phyloP scores from a whole-genome alignment of 2,113 vertebrate species.

The Protobothrops mucrosquamatus region DNA sequence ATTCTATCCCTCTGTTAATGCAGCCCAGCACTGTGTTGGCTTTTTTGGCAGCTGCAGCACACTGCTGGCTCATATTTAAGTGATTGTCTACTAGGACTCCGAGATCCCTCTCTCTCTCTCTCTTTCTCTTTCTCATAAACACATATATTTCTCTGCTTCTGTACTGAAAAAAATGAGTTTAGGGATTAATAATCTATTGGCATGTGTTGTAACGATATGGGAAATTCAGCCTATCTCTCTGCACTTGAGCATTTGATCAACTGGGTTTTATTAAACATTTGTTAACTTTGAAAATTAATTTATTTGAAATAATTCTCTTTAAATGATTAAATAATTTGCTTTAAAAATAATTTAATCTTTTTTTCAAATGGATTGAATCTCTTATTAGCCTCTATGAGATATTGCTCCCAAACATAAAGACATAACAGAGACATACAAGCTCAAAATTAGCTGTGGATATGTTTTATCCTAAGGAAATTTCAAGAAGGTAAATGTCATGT shows the following conservation, averaged over 20 bases:
- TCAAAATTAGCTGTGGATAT: conserved; percentile 43
- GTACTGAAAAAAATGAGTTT: conserved; percentile 24
- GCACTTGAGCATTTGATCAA: conserved; percentile 27
- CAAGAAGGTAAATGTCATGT: conserved; percentile 41
- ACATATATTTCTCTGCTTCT: neutral
- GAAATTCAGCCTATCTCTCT: conserved; percentile 1
- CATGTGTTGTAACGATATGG: conserved; percentile 15
- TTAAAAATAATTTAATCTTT: neutral
- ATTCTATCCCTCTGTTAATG: too few species aligned
- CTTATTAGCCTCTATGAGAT: conserved; percentile 32
- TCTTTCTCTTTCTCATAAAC: too few species aligned
- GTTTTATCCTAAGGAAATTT: conserved; percentile 30
- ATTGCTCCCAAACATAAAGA: conserved; percentile 38
- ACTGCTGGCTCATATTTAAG: too few species aligned
- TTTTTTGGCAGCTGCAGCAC: too few species aligned
- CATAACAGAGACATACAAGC: conserved; percentile 15
- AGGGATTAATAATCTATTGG: conserved; percentile 20
- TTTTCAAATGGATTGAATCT: conserved; percentile 32
- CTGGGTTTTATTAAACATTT: conserved; percentile 39
- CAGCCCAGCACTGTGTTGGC: too few species aligned
- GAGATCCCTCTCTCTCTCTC: neutral
- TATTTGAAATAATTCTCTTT: neutral
- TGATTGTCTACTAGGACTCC: too few species aligned
- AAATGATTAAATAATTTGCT: neutral
- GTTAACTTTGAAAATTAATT: neutral